A percentile compares a stretch with the other conserved stretches of the same genome.
Conservation (phyloP, 2,888 invertebrate genomes). For the Tribolium freemani region DNA sequence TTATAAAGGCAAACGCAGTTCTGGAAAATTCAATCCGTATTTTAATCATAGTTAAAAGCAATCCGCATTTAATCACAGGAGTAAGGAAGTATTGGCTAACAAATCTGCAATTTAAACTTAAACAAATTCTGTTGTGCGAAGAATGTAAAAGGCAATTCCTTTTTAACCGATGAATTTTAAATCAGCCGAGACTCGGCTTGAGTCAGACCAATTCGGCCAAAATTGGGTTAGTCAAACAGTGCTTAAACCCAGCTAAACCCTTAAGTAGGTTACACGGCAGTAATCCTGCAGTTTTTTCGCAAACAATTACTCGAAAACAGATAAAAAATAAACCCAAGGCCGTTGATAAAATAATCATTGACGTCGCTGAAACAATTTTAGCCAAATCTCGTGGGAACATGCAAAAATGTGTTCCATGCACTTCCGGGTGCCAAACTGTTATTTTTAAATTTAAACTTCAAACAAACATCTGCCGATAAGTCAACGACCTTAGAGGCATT, state of each 20-base stretch:
- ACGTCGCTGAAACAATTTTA: background rate
- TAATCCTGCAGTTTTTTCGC: background rate
- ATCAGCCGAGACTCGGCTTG: background rate
- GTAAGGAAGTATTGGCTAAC: background rate
- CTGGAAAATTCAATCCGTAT: background rate
- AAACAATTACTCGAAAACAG: background rate
- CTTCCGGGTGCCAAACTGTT: background rate
- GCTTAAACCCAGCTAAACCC: background rate
- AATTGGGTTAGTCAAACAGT: background rate
- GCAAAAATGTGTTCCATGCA: background rate
- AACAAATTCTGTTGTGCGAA: background rate
- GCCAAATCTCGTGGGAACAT: background rate
- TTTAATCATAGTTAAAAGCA: background rate
- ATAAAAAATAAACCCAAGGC: background rate
- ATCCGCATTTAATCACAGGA: background rate
- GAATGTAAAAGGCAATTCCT: too few species aligned
- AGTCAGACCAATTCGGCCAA: background rate
- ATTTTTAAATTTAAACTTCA: background rate
- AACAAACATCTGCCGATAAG: background rate
- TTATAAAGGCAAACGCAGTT: background rate
- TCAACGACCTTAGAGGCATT: background rate
- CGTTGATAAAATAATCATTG: background rate
- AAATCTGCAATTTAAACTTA: background rate
- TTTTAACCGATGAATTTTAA: background rate
- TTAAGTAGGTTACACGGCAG: background rate